Base-by-base conservation (phyloP, 2,888 invertebrate species). In the Auanema freiburgensis region DNA sequence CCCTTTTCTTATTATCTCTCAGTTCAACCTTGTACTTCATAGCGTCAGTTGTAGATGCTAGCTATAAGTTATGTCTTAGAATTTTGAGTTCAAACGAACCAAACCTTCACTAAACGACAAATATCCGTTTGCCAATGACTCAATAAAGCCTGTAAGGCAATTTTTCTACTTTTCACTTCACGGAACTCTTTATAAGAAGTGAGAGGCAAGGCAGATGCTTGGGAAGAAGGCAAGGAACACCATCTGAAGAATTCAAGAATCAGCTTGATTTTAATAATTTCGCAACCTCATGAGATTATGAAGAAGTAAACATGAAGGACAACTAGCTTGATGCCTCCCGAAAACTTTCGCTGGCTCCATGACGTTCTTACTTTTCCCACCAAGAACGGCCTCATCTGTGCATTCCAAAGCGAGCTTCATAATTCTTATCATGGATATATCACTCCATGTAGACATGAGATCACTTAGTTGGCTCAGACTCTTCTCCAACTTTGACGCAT, bases 81-180 rank as follows among this genome's bases (percentile, higher is more conserved):
- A n/a, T 4, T 52, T 52, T 12, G 10, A 51, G 46, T 56, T 8
- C 49, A 46, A 14, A 10, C 8, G 10, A 46, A 56, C 12, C 10
- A 11, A 18, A 76, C 73, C 58, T 72, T 65, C 41, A 77, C 62
- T 41, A 80, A 71, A 44, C 73, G 67, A 54, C 77, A 74, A 42
- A 83, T 69, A 53, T 79, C 72, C 16, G 78, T 69, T 40, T 83
- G 81, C 83, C 83, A 83, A 55, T 83, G 83, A 61, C 74, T 74
- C 21, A 82, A 63, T 40, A 82, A 64, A 8, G 79, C 78, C 58
- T 74, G 70, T 12, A 82, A 57, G 6, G 79, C 82, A 18, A 66
- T 63, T 59, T 80, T 79, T 24, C 80, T 55, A 5, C 61, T 67
- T 52, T 72, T 66, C 49, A 65, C 58, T 52, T 59, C 21, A 44